A percentile compares a stretch with the other conserved stretches of the same genome.
Conservation (phyloP, 2,888 invertebrate genomes). For the Liopterus haemorrhoidalis region DNA sequence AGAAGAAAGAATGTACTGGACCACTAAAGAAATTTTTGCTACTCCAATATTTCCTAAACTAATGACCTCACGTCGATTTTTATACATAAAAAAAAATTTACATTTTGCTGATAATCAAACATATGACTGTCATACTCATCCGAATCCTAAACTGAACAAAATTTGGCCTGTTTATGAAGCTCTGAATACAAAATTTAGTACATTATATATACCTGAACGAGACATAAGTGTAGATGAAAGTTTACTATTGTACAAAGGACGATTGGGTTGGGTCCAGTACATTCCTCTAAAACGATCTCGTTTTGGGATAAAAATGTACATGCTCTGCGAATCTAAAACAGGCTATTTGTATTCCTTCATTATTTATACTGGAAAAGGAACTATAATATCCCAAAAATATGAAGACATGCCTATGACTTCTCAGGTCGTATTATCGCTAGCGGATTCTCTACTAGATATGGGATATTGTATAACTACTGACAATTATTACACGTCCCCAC, state of each 20-base stretch:
- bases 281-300: conserved; percentile 35
- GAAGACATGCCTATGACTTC: conserved; percentile 14
- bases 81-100: conserved; percentile 17
- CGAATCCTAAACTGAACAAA: conserved; percentile 24
- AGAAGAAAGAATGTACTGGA: conserved; percentile 26
- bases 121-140: conserved; percentile 16
- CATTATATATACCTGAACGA: conserved; percentile 24
- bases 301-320: conserved; percentile 36
- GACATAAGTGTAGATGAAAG: conserved; percentile 34
- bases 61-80: conserved; percentile 1
- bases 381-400: conserved; percentile 14
- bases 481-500: conserved; percentile 11
- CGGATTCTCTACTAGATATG: conserved; percentile 11
- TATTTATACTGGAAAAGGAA: conserved; percentile 32
- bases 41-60: conserved; percentile 12
- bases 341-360: conserved; percentile 33
- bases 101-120: conserved; percentile 16
- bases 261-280: conserved; percentile 36
- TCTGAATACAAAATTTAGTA: conserved; percentile 17
- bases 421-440: conserved; percentile 14
- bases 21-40: conserved; percentile 13
- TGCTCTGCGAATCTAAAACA: conserved; percentile 36
- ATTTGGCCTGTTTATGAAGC: conserved; percentile 25
- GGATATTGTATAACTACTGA: conserved; percentile 6
- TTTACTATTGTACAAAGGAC: conserved; percentile 34